Percentiles rank a stretch among this genome's conserved stretches.
phyloP scores from a whole-genome alignment of 2,797 vertebrate species.

The Galaxias olidus region DNA sequence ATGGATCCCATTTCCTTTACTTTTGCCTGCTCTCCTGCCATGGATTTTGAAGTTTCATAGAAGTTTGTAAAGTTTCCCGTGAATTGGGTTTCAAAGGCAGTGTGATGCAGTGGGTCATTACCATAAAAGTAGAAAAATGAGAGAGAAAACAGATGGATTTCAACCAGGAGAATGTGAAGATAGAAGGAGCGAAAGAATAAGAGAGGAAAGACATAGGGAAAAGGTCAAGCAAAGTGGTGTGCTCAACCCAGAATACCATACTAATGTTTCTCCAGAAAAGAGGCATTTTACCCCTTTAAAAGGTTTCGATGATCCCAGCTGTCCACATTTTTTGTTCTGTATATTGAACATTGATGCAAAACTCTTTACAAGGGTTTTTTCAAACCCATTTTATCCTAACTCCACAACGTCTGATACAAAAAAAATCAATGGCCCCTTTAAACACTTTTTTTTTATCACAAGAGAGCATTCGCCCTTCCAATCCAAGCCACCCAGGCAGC shows the following conservation, averaged over 20 bases:
- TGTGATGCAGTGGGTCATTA: conserved; percentile 45
- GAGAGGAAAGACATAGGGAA: conserved; percentile 7
- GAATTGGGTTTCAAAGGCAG: conserved; percentile 37
- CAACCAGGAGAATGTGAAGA: conserved; percentile 2
- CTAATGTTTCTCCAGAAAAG: too few species aligned
- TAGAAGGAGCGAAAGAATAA: conserved; percentile 8
- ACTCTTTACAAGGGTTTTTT: too few species aligned
- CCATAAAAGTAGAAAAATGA: conserved; percentile 40
- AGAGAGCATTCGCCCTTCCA: conserved; percentile 5
- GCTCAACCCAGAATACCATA: conserved; percentile 5
- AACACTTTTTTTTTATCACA: too few species aligned
- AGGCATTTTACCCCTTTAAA: too few species aligned
- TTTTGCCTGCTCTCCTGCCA: too few species aligned
- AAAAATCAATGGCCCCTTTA: neutral
- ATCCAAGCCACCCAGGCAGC: conserved; percentile 7
- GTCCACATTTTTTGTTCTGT: too few species aligned
- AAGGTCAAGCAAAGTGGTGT: neutral
- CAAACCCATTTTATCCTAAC: too few species aligned
- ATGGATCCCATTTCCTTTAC: too few species aligned
- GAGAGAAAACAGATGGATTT: conserved; percentile 29
- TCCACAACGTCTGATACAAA: neutral
- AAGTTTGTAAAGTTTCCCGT: too few species aligned
- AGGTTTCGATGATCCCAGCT: too few species aligned
- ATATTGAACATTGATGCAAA: too few species aligned
- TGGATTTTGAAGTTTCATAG: too few species aligned